Evolutionary conservation across 2,888 invertebrate species (phyloP).

Genomic region (Alentia gelatinosa): DNA sequence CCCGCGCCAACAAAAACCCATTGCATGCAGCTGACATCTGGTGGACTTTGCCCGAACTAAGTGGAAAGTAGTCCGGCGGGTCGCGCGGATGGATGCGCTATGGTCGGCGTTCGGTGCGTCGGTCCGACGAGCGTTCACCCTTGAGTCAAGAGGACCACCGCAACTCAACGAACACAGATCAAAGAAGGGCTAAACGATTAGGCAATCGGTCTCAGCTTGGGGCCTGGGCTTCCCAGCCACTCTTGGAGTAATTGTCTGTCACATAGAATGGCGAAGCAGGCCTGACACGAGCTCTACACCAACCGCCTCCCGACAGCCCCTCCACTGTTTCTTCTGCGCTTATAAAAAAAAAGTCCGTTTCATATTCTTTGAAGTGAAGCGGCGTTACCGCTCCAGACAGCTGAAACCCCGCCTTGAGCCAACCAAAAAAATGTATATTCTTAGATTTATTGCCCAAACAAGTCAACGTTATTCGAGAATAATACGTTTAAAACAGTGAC

Average conservation of each 20-base stretch:
- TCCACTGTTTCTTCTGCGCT: not conserved
- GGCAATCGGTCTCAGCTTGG: not conserved
- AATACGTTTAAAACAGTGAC: too few relatives aligned
- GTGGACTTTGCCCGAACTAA: slow-evolving; percentile 13
- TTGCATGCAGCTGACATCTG: slow-evolving; percentile 40
- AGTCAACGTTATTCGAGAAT: not conserved
- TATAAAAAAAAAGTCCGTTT: not conserved
- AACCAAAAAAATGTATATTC: not conserved
- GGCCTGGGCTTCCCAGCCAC: not conserved
- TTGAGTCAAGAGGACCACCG: not conserved
- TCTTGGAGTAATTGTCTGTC: slow-evolving; percentile 24
- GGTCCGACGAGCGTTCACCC: not conserved
- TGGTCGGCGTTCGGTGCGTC: too few relatives aligned
- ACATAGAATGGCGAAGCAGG: not conserved
- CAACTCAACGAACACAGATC: slow-evolving; percentile 6
- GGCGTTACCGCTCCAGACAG: not conserved
- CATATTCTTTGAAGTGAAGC: not conserved
- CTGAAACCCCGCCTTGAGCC: not conserved
- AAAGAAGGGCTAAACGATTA: slow-evolving; percentile 21
- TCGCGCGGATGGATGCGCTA: not conserved
- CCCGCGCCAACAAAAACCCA: not conserved
- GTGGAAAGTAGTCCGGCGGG: slow-evolving; percentile 28
- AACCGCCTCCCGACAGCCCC: not conserved
- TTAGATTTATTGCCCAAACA: not conserved
- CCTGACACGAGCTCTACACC: not conserved